Base-by-base conservation (phyloP, 2,797 vertebrate species). In the Neopelma chrysocephalum region DNA sequence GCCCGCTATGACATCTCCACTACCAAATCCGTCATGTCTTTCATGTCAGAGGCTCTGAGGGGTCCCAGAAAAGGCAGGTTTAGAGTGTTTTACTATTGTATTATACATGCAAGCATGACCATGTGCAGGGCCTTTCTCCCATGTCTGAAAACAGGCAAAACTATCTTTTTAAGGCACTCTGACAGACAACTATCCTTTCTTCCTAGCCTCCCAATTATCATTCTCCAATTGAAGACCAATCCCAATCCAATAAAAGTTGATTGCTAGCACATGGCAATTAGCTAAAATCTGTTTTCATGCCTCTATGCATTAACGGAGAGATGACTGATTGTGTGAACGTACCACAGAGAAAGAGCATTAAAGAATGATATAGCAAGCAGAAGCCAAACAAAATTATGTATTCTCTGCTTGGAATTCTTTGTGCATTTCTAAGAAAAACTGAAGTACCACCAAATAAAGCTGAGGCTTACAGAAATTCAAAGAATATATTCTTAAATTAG, bases 241-340 rank as follows among this genome's bases (percentile, higher is more conserved):
- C 53, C 47, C 51, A 89, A 91, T 70, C 50, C 47, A 94, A 70
- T 85, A 79, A 51, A 85, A 94, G 23, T 51, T 89, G 75, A 94
- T 87, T 93, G 83, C 58, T 90, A 82, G 45, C 92, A 79, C 12
- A 43, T 61, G 53, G 48, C 83, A 89, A 87, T 92, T 75, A 95
- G 95, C 38, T 95, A 51, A 92, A 92, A 93, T 71, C 58, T 83
- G 64, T 68, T 95, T 86, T 90, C 89, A 79, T 81, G 90, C 58
- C 51, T 85, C 88, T 69, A 10, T 78, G 81, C 89, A 66, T 93
- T 91, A 91, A 90, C 8, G 31, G 50, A 75, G 42, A 87, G 32
- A 45, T 71, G 78, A 94, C 0, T 76, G 57, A 91, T 31, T 42
- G 40, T 23, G 32, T 48, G 40, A 94, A 77, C 45, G 13, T 15